Evolutionary conservation across 2,888 invertebrate genomes (phyloP), one percentile per base, ranked within the genome.

Genomic region (Sinopyrophorus schimmeli): DNA sequence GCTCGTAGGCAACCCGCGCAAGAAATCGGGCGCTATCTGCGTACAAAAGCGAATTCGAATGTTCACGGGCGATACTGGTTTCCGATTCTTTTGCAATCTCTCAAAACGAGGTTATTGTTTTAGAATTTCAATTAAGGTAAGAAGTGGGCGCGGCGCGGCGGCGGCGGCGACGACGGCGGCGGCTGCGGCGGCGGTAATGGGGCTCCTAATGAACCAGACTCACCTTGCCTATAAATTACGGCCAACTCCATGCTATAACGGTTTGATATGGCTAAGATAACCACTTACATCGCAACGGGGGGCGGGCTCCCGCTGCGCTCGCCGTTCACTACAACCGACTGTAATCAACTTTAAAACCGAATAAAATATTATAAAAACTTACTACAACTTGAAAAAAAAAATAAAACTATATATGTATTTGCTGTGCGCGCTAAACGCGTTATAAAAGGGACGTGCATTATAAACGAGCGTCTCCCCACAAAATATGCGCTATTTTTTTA

Each of bases 221-320:
- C 72, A 73, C 69, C 72, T 73, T 70, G 69, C 69, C 73, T 72
- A 74, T 74, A 74, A 74, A 74, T 74, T 73, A 74, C 71, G 68
- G 63, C 67, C 67, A 70, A 70, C 72, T 73, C 70, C 72, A 72
- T 72, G 73, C 70, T 71, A 72, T 72, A 73, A 72, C 73, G 73
- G 73, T 73, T 69, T 67, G 74, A 73, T 73, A 73, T 70, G 73
- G 73, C 71, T 72, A 68, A 72, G 72, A 73, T 73, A 73, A 73
- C 71, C 72, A 71, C 71, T 72, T 67, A 68, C 69, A 70, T 66
- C 68, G 62, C 73, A 60, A 67, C 72, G 70, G 73, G 73, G 70
- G 70, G 69, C 67, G 62, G 59, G 60, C 69, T 68, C 67, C 73
- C 70, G 68, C 71, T 67, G 68, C 66, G 63, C 61, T 65, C 63